Percentiles rank a stretch among this genome's conserved stretches.
Conservation (phyloP, 2,888 invertebrate genomes). For the Thymelicus acteon region DNA sequence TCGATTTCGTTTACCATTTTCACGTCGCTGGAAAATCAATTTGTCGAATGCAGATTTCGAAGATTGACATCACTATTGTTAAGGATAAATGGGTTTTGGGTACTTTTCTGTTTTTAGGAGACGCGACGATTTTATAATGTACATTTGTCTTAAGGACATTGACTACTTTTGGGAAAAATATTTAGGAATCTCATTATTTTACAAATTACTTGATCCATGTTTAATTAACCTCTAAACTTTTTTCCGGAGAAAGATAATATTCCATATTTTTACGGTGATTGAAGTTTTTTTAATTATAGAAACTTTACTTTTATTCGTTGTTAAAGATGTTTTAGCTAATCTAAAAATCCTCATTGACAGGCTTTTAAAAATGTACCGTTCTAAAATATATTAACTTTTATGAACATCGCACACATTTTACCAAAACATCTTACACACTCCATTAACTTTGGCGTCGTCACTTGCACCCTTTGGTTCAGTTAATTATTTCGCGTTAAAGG, state of each 20-base stretch:
- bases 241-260: no score
- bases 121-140: no score
- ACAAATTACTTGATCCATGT: neutral
- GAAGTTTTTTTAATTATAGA: no score
- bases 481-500: slow-evolving; percentile 49
- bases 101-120: neutral
- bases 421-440: slow-evolving; percentile 44
- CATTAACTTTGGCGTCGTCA: slow-evolving; percentile 46
- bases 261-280: no score
- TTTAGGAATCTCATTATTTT: no score
- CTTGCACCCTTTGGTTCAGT: slow-evolving; percentile 47
- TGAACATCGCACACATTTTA: slow-evolving; percentile 7
- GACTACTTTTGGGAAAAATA: no score
- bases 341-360: no score
- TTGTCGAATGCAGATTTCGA: slow-evolving; percentile 38
- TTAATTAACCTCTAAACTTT: neutral
- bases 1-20: slow-evolving; percentile 59
- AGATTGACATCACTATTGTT: slow-evolving; percentile 36
- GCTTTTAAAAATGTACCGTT: no score
- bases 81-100: slow-evolving; percentile 28
- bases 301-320: no score
- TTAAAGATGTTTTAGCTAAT: no score
- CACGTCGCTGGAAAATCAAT: slow-evolving; percentile 39
- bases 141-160: no score
- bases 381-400: slow-evolving; percentile 3